Percentiles rank a stretch among this genome's conserved stretches.
Evolutionary conservation across 2,797 vertebrate genomes (phyloP).

Genomic region (Intellagama lesueurii): DNA sequence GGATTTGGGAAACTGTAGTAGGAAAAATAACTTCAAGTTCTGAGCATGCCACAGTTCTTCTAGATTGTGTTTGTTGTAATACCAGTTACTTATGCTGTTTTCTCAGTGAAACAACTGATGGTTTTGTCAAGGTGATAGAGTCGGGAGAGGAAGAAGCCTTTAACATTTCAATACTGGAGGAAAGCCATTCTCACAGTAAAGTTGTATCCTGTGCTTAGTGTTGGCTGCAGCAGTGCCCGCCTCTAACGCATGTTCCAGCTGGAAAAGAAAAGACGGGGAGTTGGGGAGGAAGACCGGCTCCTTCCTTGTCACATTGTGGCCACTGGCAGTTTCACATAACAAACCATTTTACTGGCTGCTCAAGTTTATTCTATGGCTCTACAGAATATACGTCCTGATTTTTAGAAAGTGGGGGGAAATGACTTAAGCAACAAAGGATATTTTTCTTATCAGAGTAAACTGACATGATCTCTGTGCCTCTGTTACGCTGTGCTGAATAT

Average conservation of each 20-base stretch:
- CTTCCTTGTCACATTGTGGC: neutral
- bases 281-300: neutral
- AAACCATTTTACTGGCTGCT: neutral
- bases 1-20: no score
- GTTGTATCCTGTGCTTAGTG: neutral
- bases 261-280: neutral
- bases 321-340: neutral
- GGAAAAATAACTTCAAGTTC: no score
- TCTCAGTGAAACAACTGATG: neutral
- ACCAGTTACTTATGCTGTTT: neutral
- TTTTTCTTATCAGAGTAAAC: neutral
- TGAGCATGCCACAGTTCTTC: no score
- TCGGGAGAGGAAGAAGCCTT: neutral
- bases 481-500: neutral
- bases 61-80: neutral
- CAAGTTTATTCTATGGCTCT: neutral
- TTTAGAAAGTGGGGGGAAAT: neutral
- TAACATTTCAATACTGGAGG: neutral
- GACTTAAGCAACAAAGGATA: no score
- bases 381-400: neutral
- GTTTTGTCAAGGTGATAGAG: neutral
- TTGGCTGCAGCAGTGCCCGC: neutral
- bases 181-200: neutral
- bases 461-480: neutral
- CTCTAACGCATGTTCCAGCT: neutral